phyloP scores from a whole-genome alignment of 2,113 vertebrate species.

The Emydocephalus ijimae region DNA sequence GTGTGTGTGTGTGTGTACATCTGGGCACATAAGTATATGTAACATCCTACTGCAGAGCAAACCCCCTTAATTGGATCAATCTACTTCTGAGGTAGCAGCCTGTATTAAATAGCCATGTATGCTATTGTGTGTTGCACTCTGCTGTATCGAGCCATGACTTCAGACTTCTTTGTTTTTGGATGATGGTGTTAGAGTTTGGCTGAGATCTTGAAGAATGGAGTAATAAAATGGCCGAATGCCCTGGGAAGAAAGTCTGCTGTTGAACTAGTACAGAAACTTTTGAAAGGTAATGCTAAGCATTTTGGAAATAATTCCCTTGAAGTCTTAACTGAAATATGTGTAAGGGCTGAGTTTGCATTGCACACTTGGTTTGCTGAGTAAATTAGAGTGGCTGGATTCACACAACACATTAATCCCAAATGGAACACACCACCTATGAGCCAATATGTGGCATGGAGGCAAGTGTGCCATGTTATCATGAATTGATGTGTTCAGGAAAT shows the following conservation, averaged over 20 bases:
- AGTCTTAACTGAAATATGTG: not conserved
- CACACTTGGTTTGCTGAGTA: not conserved
- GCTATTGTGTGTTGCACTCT: not conserved
- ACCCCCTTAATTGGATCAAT: not conserved
- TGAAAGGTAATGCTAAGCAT: conserved; percentile 75
- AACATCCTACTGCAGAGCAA: not conserved
- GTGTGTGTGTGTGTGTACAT: not conserved
- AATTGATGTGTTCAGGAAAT: not conserved
- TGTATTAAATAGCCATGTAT: not conserved
- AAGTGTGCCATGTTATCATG: not conserved
- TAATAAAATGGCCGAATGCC: conserved; percentile 86
- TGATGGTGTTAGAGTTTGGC: conserved; percentile 76
- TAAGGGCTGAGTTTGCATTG: not conserved
- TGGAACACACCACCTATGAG: not conserved
- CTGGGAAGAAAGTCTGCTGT: conserved; percentile 75
- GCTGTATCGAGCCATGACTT: not conserved
- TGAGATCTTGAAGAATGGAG: conserved; percentile 80
- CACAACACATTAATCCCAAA: not conserved
- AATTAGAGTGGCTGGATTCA: not conserved
- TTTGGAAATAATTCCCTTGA: not conserved
- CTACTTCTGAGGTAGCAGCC: not conserved
- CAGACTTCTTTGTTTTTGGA: conserved; percentile 9
- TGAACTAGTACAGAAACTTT: conserved; percentile 78
- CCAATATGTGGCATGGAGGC: not conserved
- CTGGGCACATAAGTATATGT: not conserved